These are phyloP conservation scores for Pogoniulus pusillus DNA, from an alignment of 2,797 vertebrate genomes.

Conservation along the genomic window DNA sequence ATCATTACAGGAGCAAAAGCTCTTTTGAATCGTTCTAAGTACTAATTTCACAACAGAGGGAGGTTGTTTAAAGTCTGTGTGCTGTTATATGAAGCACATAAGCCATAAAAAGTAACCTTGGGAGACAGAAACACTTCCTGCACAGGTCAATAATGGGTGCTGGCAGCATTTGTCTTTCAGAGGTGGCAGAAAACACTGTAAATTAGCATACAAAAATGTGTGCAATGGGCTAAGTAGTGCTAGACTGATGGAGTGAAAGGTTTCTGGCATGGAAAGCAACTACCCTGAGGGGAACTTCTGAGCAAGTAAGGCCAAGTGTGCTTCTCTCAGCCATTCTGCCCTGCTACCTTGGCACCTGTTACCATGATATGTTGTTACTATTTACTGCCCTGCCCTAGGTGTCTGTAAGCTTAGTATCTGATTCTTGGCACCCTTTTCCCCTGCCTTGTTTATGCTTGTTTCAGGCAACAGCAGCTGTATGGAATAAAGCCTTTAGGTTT, in stretches of 20 bases:
- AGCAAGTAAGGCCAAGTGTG: rapidly evolving
- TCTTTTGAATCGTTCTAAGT: not conserved
- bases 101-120: not conserved
- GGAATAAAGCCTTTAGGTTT: constrained; percentile 8
- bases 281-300: not conserved
- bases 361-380: not conserved
- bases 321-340: not conserved
- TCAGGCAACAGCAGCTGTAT: constrained; percentile 1
- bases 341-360: not conserved
- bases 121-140: not conserved
- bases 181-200: not conserved
- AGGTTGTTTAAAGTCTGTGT: not conserved
- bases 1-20: not conserved
- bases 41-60: not conserved
- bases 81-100: not conserved
- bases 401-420: not conserved
- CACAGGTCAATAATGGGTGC: not conserved
- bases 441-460: not conserved
- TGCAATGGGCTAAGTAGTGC: not conserved
- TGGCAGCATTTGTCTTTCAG: not conserved
- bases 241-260: not conserved
- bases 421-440: constrained; percentile 13
- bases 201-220: not conserved
- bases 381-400: not conserved
- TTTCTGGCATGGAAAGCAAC: not conserved